Conservation (phyloP, 2,797 vertebrate species). For the Lutjanus campechanus region DNA sequence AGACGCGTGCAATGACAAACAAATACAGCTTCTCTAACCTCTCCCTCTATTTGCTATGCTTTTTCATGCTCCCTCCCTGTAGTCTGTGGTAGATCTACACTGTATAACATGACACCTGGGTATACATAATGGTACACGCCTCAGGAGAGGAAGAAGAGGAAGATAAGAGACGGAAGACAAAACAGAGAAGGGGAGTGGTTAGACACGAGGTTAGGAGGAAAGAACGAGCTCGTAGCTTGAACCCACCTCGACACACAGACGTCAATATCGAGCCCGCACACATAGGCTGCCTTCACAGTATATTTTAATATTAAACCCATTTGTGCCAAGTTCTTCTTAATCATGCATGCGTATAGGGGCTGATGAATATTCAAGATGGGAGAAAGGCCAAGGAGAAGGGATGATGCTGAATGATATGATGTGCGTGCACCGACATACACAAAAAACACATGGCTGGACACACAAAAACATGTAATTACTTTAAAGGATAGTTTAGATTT, state of each 20-base stretch:
- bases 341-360: conserved; percentile 59
- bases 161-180: conserved; percentile 53
- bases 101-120: conserved; percentile 65
- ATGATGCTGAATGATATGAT: background rate
- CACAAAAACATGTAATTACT: too few relatives aligned
- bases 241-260: conserved; percentile 34
- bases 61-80: conserved; percentile 21
- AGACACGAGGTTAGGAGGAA: conserved; percentile 31
- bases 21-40: conserved; percentile 45
- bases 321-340: conserved; percentile 58
- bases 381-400: conserved; percentile 39
- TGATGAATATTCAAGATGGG: conserved; percentile 64
- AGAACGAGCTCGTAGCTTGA: conserved; percentile 35
- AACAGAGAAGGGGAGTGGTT: conserved; percentile 47
- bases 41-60: conserved; percentile 39
- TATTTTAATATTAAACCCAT: conserved; percentile 74
- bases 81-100: conserved; percentile 39
- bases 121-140: conserved; percentile 49
- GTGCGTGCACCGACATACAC: background rate
- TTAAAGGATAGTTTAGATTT: too few relatives aligned
- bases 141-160: conserved; percentile 48
- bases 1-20: conserved; percentile 56
- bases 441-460: background rate
- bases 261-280: conserved; percentile 33
- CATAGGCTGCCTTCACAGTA: conserved; percentile 37